Conservation (phyloP, 2,113 vertebrate species). For the Rallus limicola region DNA sequence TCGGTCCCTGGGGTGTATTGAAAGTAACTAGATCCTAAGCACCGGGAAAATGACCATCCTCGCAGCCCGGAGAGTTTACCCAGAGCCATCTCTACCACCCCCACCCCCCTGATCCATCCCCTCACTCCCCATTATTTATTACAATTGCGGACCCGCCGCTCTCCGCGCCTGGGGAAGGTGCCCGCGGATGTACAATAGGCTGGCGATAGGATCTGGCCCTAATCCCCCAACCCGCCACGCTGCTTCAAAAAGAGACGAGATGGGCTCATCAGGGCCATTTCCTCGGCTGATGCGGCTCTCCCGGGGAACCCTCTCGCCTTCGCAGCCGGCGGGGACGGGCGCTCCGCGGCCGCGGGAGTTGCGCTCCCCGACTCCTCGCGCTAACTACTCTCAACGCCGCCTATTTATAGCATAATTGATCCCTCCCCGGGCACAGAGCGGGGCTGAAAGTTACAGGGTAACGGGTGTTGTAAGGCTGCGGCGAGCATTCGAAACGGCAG, state of each 20-base stretch:
- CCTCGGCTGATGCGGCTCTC: neutral
- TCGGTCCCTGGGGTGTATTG: slow-evolving; percentile 34
- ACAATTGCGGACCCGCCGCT: neutral
- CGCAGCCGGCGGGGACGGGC: neutral
- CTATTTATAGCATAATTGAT: neutral
- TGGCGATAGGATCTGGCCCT: neutral
- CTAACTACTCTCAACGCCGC: neutral
- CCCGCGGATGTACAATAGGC: neutral
- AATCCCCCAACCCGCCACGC: neutral
- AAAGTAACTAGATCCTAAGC: slow-evolving; percentile 60
- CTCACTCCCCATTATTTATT: neutral
- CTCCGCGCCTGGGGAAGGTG: neutral
- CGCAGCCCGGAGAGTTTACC: slow-evolving; percentile 30
- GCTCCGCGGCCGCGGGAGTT: neutral
- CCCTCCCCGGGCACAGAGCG: neutral
- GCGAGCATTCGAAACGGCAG: neutral
- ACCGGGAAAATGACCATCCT: slow-evolving; percentile 27
- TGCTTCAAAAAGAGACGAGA: neutral
- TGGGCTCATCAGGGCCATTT: neutral
- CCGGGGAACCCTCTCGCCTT: neutral
- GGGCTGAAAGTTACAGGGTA: neutral
- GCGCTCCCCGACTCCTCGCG: neutral
- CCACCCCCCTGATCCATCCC: neutral
- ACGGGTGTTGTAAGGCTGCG: neutral
- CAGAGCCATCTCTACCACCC: neutral